Evolutionary conservation across 2,113 vertebrate species (phyloP).

Genomic region (Odocoileus virginianus): DNA sequence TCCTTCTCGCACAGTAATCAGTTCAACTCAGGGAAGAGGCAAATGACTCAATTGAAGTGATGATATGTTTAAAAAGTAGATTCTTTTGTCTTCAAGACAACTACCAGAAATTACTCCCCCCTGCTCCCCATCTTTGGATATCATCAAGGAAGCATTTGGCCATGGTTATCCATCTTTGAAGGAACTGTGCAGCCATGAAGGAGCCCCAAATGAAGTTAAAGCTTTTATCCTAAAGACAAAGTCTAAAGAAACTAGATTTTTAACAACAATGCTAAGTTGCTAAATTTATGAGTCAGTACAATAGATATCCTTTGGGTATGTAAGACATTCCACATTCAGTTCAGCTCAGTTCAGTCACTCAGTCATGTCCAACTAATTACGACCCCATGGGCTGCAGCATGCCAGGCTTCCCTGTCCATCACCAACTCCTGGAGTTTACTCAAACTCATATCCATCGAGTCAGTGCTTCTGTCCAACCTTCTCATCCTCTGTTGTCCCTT

Average conservation of each 20-base stretch:
- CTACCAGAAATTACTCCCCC: background rate
- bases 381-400: background rate
- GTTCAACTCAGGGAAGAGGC: background rate
- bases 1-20: background rate
- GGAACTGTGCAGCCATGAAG: background rate
- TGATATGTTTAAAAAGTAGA: background rate
- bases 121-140: background rate
- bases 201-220: background rate
- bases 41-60: background rate
- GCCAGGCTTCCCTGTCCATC: background rate
- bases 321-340: background rate
- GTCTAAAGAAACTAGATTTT: background rate
- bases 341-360: background rate
- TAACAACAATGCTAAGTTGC: background rate
- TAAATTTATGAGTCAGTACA: background rate
- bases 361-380: rapidly evolving
- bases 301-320: background rate
- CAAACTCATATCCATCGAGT: background rate
- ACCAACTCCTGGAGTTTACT: background rate
- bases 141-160: background rate
- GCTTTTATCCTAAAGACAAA: background rate
- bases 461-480: background rate
- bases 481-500: background rate
- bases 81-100: background rate
- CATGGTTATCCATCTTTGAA: background rate